Percentiles rank a stretch among this genome's conserved stretches.
phyloP scores from a whole-genome alignment of 2,797 vertebrate genomes.

The Sarcoramphus papa region DNA sequence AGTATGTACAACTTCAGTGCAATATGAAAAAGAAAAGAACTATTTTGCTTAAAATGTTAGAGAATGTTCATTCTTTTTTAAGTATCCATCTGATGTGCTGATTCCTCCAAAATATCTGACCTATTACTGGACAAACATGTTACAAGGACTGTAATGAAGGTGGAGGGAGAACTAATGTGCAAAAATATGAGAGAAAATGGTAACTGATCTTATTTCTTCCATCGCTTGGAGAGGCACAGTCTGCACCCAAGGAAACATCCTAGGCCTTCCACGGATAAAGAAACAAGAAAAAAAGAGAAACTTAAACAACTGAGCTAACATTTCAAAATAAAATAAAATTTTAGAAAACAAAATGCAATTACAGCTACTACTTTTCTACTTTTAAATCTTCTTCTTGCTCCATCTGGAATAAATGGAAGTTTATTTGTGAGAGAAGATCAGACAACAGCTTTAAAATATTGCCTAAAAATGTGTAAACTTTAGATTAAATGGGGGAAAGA shows the following conservation, averaged over 20 bases:
- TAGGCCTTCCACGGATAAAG: neutral
- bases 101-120: neutral
- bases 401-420: neutral
- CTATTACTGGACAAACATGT: constrained; percentile 59
- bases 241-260: neutral
- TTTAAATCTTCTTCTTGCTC: neutral
- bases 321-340: neutral
- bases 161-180: constrained; percentile 52
- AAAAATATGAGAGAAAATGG: constrained; percentile 66
- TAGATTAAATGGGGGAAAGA: neutral
- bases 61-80: neutral
- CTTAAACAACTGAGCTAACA: neutral
- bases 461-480: neutral
- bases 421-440: neutral
- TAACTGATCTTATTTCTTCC: constrained; percentile 34
- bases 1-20: neutral
- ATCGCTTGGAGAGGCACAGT: neutral
- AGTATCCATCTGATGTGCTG: neutral
- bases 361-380: neutral
- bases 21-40: neutral
- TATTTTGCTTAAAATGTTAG: neutral
- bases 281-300: neutral
- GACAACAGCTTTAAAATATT: neutral
- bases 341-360: neutral
- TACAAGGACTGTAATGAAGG: constrained; percentile 51